A percentile compares a stretch with the other conserved stretches of the same genome.
phyloP scores from a whole-genome alignment of 2,888 invertebrate genomes.

The Tipula unca region DNA sequence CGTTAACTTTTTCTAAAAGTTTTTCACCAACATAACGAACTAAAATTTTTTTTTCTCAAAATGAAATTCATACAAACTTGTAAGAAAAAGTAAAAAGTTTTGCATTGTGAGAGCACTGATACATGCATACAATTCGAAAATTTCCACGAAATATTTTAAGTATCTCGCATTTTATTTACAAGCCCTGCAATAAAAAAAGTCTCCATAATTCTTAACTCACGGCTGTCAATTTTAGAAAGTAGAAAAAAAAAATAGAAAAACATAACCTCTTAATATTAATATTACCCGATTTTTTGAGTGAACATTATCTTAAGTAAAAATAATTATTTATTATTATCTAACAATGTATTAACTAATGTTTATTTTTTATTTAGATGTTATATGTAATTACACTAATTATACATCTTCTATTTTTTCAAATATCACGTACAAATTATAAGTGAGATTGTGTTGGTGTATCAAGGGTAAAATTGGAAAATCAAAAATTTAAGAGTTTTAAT shows the following conservation, averaged over 20 bases:
- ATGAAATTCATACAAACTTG: no score
- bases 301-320: not conserved
- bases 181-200: not conserved
- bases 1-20: no score
- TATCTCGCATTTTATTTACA: no score
- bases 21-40: no score
- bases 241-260: not conserved
- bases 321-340: not conserved
- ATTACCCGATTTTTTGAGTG: not conserved
- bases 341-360: not conserved
- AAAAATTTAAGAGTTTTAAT: not conserved
- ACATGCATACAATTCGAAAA: no score
- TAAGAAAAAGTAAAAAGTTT: no score
- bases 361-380: not conserved
- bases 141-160: no score
- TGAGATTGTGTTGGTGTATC: not conserved
- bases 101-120: no score
- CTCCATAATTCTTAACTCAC: not conserved
- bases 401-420: not conserved
- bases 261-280: not conserved
- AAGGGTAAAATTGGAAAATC: not conserved
- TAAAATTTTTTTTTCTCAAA: no score
- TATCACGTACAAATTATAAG: not conserved
- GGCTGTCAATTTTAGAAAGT: not conserved
- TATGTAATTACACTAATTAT: not conserved